These are phyloP conservation scores for Lumbricus terrestris DNA, from an alignment of 2,888 invertebrate genomes.

Conservation along the genomic window DNA sequence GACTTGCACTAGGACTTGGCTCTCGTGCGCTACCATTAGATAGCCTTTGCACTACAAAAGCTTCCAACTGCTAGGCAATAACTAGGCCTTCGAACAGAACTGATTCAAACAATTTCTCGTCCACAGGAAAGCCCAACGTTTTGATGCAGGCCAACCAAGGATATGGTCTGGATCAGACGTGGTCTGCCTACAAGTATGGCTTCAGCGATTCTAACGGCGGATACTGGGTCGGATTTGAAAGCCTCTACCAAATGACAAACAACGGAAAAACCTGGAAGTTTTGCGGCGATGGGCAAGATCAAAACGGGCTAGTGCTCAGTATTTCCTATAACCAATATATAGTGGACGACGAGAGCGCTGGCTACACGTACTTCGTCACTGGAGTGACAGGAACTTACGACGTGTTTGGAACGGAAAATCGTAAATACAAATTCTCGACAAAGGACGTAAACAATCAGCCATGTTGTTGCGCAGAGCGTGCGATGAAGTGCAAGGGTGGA, in stretches of 20 bases:
- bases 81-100: too few species aligned
- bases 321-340: not conserved
- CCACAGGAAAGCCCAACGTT: too few species aligned
- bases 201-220: not conserved
- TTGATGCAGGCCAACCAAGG: too few species aligned
- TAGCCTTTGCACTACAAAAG: too few species aligned
- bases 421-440: not conserved
- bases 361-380: not conserved
- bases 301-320: not conserved
- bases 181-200: too few species aligned
- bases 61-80: too few species aligned
- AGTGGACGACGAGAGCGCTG: not conserved
- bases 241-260: not conserved
- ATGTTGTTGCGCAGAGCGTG: not conserved
- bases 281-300: not conserved
- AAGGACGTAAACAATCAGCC: not conserved
- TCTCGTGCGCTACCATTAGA: too few species aligned
- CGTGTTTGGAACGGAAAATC: not conserved
- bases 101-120: too few species aligned
- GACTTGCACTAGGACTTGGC: too few species aligned
- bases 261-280: not conserved
- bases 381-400: not conserved
- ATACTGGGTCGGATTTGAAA: not conserved
- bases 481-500: not conserved
- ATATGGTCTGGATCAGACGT: too few species aligned